Conservation (phyloP, 2,113 vertebrate genomes). For the Lathamus discolor region DNA sequence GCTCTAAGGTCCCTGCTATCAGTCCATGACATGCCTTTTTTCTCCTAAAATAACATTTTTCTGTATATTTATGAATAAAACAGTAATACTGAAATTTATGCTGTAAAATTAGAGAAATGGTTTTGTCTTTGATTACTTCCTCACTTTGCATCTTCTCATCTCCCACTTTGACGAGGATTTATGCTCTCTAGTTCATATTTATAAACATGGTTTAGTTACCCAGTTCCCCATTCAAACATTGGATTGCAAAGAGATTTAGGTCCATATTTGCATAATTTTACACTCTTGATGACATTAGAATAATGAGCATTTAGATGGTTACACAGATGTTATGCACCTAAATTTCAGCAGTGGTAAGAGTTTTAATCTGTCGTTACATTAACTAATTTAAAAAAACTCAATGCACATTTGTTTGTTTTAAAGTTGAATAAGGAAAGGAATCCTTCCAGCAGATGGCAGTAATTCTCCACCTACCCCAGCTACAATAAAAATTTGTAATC, state of each 20-base stretch:
- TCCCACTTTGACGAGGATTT: background rate
- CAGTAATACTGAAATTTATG: background rate
- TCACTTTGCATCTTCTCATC: background rate
- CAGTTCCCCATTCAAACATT: background rate
- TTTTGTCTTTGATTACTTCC: background rate
- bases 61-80: background rate
- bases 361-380: background rate
- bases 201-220: background rate
- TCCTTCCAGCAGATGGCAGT: conserved; percentile 65
- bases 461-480: background rate
- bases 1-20: accelerated
- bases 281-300: background rate
- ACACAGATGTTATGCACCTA: background rate
- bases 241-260: background rate
- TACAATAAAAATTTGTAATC: background rate
- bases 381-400: background rate
- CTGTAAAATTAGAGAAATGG: background rate
- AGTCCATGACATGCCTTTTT: background rate
- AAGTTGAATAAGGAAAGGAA: background rate
- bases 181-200: background rate
- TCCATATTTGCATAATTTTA: background rate
- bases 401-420: background rate
- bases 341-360: background rate
- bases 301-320: background rate
- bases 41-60: background rate